Evolutionary conservation across 2,797 vertebrate genomes (phyloP).

Genomic region (Sebastolobus altivelis): DNA sequence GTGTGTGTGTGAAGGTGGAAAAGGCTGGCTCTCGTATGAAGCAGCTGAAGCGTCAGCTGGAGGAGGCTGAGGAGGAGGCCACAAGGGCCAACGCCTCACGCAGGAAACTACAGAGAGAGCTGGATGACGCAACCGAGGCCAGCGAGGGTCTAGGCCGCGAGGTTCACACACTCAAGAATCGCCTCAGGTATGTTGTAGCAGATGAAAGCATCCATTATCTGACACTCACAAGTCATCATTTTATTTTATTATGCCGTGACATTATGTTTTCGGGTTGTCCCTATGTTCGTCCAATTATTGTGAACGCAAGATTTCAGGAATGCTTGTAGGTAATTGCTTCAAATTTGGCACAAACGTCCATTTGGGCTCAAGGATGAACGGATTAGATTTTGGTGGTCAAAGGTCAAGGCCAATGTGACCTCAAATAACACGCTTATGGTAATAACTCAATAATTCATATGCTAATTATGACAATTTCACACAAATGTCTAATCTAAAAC

Average conservation of each 20-base stretch:
- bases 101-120: constrained; percentile 96
- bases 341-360: not conserved
- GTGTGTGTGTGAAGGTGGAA: constrained; percentile 87
- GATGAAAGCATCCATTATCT: too few relatives aligned
- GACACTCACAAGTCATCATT: not conserved
- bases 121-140: constrained; percentile 95
- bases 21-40: constrained; percentile 97
- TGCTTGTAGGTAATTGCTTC: not conserved
- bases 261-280: too few relatives aligned
- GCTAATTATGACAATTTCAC: too few relatives aligned
- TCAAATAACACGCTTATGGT: too few relatives aligned
- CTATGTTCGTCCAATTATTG: too few relatives aligned
- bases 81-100: constrained; percentile 94
- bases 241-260: too few relatives aligned
- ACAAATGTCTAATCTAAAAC: too few relatives aligned
- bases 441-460: too few relatives aligned
- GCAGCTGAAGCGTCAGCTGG: constrained; percentile 96
- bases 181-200: constrained; percentile 87
- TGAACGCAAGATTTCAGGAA: too few relatives aligned
- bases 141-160: constrained; percentile 94
- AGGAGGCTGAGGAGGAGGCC: constrained; percentile 96
- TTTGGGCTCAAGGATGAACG: not conserved
- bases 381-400: not conserved
- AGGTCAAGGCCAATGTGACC: not conserved
- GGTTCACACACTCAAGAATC: constrained; percentile 97